A percentile compares a stretch with the other conserved stretches of the same genome.
These are phyloP conservation scores for Brachionus koreanus DNA, from an alignment of 1,140 invertebrate genomes.

Conservation along the genomic window DNA sequence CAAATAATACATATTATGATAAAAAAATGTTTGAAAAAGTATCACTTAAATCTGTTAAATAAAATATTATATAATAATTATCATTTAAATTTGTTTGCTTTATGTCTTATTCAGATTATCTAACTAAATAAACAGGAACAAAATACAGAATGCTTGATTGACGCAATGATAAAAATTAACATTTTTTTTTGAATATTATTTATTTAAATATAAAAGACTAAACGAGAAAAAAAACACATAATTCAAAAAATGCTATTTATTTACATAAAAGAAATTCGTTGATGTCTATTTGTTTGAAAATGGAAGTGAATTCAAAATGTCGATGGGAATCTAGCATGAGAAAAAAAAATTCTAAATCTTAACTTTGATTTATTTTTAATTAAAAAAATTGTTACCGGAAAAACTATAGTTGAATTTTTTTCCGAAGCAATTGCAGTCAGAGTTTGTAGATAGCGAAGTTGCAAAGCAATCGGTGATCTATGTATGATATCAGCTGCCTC, in stretches of 20 bases:
- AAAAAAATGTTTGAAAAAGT: not conserved
- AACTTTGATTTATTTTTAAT: not conserved
- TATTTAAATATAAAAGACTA: not conserved
- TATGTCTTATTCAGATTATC: not conserved
- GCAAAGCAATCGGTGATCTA: slow-evolving; percentile 70
- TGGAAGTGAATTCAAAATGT: slow-evolving; percentile 40
- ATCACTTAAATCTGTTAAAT: not conserved
- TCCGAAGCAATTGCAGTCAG: slow-evolving; percentile 90
- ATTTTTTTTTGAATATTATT: not conserved
- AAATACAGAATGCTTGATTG: not conserved
- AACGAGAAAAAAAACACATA: not conserved
- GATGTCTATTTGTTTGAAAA: not conserved
- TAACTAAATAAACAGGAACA: not conserved
- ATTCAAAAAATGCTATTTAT: not conserved
- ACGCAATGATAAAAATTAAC: not conserved
- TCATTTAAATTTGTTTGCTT: not conserved
- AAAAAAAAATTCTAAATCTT: not conserved
- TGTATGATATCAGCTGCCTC: slow-evolving; percentile 45
- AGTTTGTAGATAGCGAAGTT: slow-evolving; percentile 74
- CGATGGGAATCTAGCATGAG: slow-evolving; percentile 35
- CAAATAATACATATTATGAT: not conserved
- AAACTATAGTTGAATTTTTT: slow-evolving; percentile 96
- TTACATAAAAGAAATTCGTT: not conserved
- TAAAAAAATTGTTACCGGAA: slow-evolving; percentile 66
- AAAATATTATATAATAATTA: not conserved